Evolutionary conservation across 2,888 invertebrate species (phyloP).

Genomic region (Drosophila barbarae): DNA sequence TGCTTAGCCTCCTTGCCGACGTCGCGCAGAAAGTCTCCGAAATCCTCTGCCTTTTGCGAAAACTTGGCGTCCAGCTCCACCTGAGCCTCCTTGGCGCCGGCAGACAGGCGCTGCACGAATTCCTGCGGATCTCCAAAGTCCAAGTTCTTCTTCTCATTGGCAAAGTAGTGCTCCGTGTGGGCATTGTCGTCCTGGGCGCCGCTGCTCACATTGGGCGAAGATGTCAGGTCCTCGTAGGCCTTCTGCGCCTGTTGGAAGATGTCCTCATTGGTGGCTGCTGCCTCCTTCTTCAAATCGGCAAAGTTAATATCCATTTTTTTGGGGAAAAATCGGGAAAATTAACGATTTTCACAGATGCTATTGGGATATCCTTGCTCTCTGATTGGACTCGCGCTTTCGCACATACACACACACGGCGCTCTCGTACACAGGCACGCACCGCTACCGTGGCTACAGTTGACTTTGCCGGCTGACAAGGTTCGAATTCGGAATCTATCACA

Average conservation of each 20-base stretch:
- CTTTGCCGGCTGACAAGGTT: slow-evolving; percentile 18
- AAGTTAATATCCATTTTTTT: slow-evolving; percentile 76
- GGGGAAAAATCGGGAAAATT: slow-evolving; percentile 1
- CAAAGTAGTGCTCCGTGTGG: slow-evolving; percentile 76
- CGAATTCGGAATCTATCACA: slow-evolving; percentile 1
- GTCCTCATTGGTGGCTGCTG: slow-evolving; percentile 70
- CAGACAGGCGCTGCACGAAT: slow-evolving; percentile 76
- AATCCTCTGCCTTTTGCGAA: slow-evolving; percentile 68
- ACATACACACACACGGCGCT: slow-evolving; percentile 25
- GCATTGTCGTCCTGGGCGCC: slow-evolving; percentile 75
- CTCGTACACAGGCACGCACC: slow-evolving; percentile 3
- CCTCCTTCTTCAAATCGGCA: slow-evolving; percentile 75
- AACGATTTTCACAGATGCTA: slow-evolving; percentile 25
- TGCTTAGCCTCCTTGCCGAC: slow-evolving; percentile 59
- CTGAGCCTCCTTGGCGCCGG: slow-evolving; percentile 75
- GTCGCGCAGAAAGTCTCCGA: slow-evolving; percentile 69
- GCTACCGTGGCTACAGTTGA: slow-evolving; percentile 31
- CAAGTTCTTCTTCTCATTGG: slow-evolving; percentile 75
- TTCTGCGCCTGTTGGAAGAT: slow-evolving; percentile 55
- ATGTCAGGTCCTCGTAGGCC: slow-evolving; percentile 53
- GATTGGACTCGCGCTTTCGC: slow-evolving; percentile 43
- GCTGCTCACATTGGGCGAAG: slow-evolving; percentile 44
- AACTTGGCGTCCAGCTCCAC: slow-evolving; percentile 76
- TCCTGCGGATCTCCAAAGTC: slow-evolving; percentile 75
- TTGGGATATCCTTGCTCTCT: slow-evolving; percentile 55